Base-by-base conservation (phyloP, 2,888 invertebrate genomes). In the Plebejus anna region DNA sequence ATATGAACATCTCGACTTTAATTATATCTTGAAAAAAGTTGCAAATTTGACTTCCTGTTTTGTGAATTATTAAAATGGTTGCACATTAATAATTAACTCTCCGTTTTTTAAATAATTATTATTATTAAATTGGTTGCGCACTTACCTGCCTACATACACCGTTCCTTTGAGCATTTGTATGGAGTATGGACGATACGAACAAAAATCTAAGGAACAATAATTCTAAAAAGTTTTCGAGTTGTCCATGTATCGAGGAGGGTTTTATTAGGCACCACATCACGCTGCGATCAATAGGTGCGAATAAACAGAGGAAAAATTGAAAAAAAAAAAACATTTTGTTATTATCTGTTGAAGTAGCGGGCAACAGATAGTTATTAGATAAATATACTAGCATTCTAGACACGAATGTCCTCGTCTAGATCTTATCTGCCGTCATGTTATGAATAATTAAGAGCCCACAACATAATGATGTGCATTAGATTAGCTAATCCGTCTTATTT, bases 391-490 rank as follows among this genome's bases (percentile, higher is more conserved):
- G 66, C 32, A 66, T 66, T 66, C 66, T 66, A 66, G 66, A 36
- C 32, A 66, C 13, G 32, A 36, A 16, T 32, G 66, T 66, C 66
- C 66, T 66, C 16, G 66, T 66, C 32, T 36, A 36, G 66, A 66
- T 66, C 66, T 32, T 66, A 66, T 66, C 66, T 66, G 66, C 5
- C 32, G 66, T 36, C 32, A 66, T 66, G 32, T 66, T 66, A 51
- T 72, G 42, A 72, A 72, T 72, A 28, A 72, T 72, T 42, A 72
- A 51, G 72, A 47, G 42, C 71, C 9, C 28, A 42, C 4, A 72
- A 47, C 72, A 72, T 72, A 32, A 66, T 66, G 42, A 28, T 72
- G 72, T 72, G 51, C 28, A 72, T 72, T 47, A 72, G 28, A 72
- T 72, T 72, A 47, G 72, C 47, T 42, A 47, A 72, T 47, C 42